These are phyloP conservation scores for Tadarida brasiliensis DNA, from an alignment of 2,797 vertebrate genomes.

Conservation along the genomic window DNA sequence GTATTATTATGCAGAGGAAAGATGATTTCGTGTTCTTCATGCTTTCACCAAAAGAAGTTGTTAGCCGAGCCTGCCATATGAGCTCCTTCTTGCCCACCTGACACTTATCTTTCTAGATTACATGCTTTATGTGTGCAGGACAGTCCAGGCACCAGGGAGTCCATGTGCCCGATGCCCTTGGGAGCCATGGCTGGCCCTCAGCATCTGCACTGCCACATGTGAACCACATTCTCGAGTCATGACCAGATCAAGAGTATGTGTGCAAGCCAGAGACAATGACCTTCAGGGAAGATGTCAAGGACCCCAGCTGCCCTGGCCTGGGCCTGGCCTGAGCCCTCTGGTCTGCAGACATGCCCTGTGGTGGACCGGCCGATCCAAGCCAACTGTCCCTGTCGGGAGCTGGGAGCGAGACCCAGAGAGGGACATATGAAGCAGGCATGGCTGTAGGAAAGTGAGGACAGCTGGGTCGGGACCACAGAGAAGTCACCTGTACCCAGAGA, in stretches of 20 bases:
- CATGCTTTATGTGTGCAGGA: background rate
- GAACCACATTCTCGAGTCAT: background rate
- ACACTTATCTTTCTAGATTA: background rate
- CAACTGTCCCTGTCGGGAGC: background rate
- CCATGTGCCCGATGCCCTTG: background rate
- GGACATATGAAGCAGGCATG: background rate
- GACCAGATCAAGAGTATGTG: background rate
- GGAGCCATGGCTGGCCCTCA: background rate
- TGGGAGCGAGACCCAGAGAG: background rate
- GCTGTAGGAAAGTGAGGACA: background rate
- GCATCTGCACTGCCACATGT: background rate
- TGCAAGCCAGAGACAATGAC: background rate
- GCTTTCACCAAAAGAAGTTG: background rate
- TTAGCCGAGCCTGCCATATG: background rate
- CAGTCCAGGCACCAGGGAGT: background rate
- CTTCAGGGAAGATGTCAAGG: background rate
- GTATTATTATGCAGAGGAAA: background rate
- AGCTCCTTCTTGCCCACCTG: background rate
- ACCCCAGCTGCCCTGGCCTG: background rate
- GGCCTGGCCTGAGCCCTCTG: background rate
- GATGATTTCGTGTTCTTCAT: background rate
- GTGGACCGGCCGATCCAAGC: background rate
- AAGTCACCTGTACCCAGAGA: background rate
- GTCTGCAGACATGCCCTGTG: background rate
- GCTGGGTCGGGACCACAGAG: background rate